Percentiles rank a stretch among this genome's conserved stretches.
phyloP scores from a whole-genome alignment of 64 coral and sea anemone species.

The Cladopsammia gracilis region DNA sequence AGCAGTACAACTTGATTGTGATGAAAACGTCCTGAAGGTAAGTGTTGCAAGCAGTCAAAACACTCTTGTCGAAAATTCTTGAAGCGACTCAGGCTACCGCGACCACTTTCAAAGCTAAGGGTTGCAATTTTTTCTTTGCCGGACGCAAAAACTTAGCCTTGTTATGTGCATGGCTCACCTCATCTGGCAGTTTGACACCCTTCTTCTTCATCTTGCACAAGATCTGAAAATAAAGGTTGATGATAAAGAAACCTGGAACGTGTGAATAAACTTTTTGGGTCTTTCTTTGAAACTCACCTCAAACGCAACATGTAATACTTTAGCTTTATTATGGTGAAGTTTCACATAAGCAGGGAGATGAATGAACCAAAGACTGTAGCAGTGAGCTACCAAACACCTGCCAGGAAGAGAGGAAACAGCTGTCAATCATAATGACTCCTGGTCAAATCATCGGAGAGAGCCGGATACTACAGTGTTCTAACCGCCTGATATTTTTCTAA shows the following conservation, averaged over 20 bases:
- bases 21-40: no score
- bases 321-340: slow-evolving; percentile 94
- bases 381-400: slow-evolving; percentile 92
- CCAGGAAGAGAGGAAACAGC: background rate
- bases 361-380: slow-evolving; percentile 98
- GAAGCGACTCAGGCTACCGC: no score
- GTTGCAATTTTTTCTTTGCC: no score
- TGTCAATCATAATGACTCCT: no score
- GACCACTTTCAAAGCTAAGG: no score
- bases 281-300: slow-evolving; percentile 54
- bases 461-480: no score
- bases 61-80: no score
- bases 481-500: no score
- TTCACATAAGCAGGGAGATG: slow-evolving; percentile 97
- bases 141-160: background rate
- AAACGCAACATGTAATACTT: slow-evolving; percentile 89
- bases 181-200: slow-evolving; percentile 84
- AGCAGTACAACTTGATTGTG: no score
- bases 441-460: no score
- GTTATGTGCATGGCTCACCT: slow-evolving; percentile 41
- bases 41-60: no score
- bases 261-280: background rate
- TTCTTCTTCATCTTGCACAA: slow-evolving; percentile 95
- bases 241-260: background rate
- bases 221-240: slow-evolving; percentile 26